Percentiles rank a stretch among this genome's conserved stretches.
phyloP scores from a whole-genome alignment of 2,113 vertebrate species.

The Cranoglanis bouderius region DNA sequence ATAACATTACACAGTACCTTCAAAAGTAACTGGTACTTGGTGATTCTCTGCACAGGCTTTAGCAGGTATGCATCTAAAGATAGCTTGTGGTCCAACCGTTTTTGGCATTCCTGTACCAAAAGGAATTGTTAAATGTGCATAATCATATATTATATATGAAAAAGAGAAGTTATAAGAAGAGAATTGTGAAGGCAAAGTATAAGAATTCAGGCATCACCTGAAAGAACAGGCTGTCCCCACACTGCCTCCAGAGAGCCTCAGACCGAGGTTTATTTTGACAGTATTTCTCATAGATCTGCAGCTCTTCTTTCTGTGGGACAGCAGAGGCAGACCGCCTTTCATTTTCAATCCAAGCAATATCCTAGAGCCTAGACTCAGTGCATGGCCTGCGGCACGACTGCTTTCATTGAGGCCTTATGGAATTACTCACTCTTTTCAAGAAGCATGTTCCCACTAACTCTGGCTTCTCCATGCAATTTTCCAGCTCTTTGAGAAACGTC shows the following conservation, averaged over 20 bases:
- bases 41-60: constrained; percentile 92
- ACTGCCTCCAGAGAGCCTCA: constrained; percentile 91
- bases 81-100: constrained; percentile 88
- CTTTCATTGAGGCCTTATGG: constrained; percentile 4
- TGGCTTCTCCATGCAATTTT: constrained; percentile 86
- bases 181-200: not conserved
- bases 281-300: constrained; percentile 94
- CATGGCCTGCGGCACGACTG: not conserved
- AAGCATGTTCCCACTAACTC: constrained; percentile 90
- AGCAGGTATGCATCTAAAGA: constrained; percentile 89
- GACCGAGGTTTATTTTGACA: constrained; percentile 94
- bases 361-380: constrained; percentile 18
- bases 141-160: not conserved
- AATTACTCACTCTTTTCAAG: constrained; percentile 86
- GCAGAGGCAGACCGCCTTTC: constrained; percentile 25
- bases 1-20: constrained; percentile 69
- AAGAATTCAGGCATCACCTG: constrained; percentile 71
- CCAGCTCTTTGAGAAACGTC: constrained; percentile 89
- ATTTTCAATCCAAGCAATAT: constrained; percentile 25
- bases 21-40: constrained; percentile 88
- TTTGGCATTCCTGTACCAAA: constrained; percentile 79
- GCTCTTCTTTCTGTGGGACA: constrained; percentile 85
- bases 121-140: constrained; percentile 18
- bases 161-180: not conserved
- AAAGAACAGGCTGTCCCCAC: constrained; percentile 90